Base-by-base conservation (phyloP, 2,113 vertebrate genomes). In the Xiphias gladius region DNA sequence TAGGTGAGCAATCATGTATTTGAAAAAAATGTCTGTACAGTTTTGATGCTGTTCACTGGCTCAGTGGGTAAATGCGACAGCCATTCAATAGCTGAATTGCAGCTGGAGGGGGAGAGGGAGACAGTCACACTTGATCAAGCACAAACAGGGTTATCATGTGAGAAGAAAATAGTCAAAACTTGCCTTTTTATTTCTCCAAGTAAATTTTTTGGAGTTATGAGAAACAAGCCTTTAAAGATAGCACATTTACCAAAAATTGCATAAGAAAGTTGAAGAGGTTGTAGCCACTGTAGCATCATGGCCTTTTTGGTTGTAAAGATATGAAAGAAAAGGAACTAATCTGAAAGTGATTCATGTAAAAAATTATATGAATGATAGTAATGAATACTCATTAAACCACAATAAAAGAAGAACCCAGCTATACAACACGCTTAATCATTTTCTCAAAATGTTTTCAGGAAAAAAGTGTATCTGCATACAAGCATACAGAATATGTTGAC, bases 11-110 rank as follows among this genome's bases (percentile, higher is more conserved):
- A 80, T 57, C 61, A 35, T 22, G 57, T 62, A 70, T 62, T 57
- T 68, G 35, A 17, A 73, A 54, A 70, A 63, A 28, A 22, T 54
- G 14, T 41, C 35, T 81, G 59, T 41, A 24, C 59, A 76, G 55
- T 87, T 89, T 63, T 81, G 81, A 84, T 85, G 59, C 61, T 58
- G 73, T 76, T 81, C 73, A 66, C 79, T 35, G 75, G 81, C 77
- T 84, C 77, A 62, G 80, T 72, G 83, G 82, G 63, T 79, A 85
- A 84, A 82, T 74, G 74, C 37, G 54, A 74, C 86, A 80, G 30
- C 73, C 80, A 77, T 87, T 86, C 80, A 85, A 85, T 28, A 48
- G 48, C 67, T 83, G 71, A 50, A 80, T 72, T 85, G 74, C 6
- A 0, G 70, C 37, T 71, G 79, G 78, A 80, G 63, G 26, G 50